These are phyloP conservation scores for Camptogramma bilineatum DNA, from an alignment of 2,888 invertebrate genomes.

Conservation along the genomic window DNA sequence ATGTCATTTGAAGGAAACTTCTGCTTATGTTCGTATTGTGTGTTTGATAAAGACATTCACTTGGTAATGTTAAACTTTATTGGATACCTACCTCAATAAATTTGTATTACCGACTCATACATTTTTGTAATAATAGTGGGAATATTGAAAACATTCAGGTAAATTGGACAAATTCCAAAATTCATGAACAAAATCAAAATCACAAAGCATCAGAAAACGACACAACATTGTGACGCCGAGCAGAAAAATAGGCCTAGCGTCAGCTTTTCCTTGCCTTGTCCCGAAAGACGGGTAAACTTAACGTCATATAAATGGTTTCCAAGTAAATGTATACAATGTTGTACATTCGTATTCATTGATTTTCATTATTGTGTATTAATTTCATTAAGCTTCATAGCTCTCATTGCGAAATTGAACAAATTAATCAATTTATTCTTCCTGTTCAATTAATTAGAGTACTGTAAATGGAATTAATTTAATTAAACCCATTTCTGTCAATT, in stretches of 20 bases:
- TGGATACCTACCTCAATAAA: background rate
- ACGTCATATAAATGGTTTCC: constrained; percentile 12
- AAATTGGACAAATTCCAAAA: background rate
- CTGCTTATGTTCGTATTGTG: background rate
- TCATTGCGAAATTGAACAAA: constrained; percentile 1
- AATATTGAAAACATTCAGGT: background rate
- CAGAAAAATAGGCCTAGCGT: constrained; percentile 47
- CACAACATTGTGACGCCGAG: constrained; percentile 36
- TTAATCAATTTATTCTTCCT: constrained; percentile 11
- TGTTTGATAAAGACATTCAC: background rate
- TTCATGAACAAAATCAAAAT: constrained; percentile 26
- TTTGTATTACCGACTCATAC: background rate
- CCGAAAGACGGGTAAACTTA: constrained; percentile 33
- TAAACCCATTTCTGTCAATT: constrained; percentile 34
- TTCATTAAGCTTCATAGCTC: background rate
- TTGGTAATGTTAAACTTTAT: background rate
- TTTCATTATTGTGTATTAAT: background rate
- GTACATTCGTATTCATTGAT: background rate
- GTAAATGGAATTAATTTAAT: constrained; percentile 29
- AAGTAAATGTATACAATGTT: background rate
- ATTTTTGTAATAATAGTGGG: constrained; percentile 13
- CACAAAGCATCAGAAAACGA: constrained; percentile 32
- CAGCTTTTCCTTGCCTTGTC: constrained; percentile 38
- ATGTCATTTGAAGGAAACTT: constrained; percentile 34
- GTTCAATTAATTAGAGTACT: constrained; percentile 21